Evolutionary conservation across 2,888 invertebrate species (phyloP).

Genomic region (Stenoptilia bipunctidactyla): DNA sequence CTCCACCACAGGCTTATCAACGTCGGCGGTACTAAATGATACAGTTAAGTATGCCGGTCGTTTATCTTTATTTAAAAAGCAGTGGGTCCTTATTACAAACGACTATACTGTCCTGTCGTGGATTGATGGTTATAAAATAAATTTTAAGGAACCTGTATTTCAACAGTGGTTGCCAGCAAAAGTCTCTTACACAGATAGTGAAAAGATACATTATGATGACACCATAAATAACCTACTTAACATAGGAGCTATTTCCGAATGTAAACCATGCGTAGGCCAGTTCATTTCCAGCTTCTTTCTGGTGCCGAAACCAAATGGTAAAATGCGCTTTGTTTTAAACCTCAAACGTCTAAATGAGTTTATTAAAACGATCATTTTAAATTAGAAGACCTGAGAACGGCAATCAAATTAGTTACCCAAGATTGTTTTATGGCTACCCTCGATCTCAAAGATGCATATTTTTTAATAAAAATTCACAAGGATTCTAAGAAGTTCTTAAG

Average conservation of each 20-base stretch:
- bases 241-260: conserved; percentile 5
- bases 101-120: conserved; percentile 2
- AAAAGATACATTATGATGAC: neutral
- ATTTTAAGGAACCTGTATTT: neutral
- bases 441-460: too few species aligned
- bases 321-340: conserved; percentile 3
- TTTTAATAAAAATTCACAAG: neutral
- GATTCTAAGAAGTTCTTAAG: neutral
- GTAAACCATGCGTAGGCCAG: conserved; percentile 3
- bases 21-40: conserved; percentile 1
- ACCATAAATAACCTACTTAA: conserved; percentile 2
- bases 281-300: conserved; percentile 6
- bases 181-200: neutral
- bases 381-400: conserved; percentile 3
- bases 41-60: conserved; percentile 3
- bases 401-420: neutral
- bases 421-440: conserved; percentile 1
- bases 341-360: conserved; percentile 1
- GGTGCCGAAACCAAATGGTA: conserved; percentile 7
- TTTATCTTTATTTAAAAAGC: conserved; percentile 3
- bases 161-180: neutral
- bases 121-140: conserved; percentile 6
- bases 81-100: conserved; percentile 5
- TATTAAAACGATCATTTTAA: conserved; percentile 5
- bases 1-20: neutral